Evolutionary conservation across 2,113 vertebrate genomes (phyloP).

Genomic region (Maccullochella peelii): DNA sequence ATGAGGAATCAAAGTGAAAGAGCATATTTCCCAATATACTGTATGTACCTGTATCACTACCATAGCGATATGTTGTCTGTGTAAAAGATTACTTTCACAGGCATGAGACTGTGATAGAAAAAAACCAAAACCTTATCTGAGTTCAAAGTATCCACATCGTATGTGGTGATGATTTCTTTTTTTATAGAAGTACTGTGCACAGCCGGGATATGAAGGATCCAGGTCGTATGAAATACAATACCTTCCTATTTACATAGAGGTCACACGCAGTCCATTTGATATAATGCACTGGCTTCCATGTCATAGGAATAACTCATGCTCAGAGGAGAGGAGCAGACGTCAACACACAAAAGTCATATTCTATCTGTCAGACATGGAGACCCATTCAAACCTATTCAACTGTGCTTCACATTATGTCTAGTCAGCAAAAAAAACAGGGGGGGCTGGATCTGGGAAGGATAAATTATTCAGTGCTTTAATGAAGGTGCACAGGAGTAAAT

Average conservation of each 20-base stretch:
- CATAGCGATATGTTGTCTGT: not conserved
- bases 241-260: conserved; percentile 55
- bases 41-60: too few relatives aligned
- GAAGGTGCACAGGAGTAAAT: conserved; percentile 61
- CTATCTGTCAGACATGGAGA: conserved; percentile 56
- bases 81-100: not conserved
- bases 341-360: conserved; percentile 48
- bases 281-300: conserved; percentile 52
- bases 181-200: conserved; percentile 1
- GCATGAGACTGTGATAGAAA: not conserved
- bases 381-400: conserved; percentile 66
- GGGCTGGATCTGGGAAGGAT: conserved; percentile 57
- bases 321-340: conserved; percentile 41
- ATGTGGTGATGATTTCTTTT: conserved; percentile 1
- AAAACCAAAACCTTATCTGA: not conserved
- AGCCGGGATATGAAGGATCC: not conserved
- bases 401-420: conserved; percentile 40
- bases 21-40: not conserved
- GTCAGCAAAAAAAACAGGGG: conserved; percentile 60
- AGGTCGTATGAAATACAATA: conserved; percentile 56
- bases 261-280: conserved; percentile 57
- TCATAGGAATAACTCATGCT: conserved; percentile 59
- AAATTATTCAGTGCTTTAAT: conserved; percentile 78
- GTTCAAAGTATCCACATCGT: not conserved
- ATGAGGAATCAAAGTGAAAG: not conserved